A percentile compares a stretch with the other conserved stretches of the same genome.
phyloP scores from a whole-genome alignment of 2,113 vertebrate genomes.

The Cariama cristata region DNA sequence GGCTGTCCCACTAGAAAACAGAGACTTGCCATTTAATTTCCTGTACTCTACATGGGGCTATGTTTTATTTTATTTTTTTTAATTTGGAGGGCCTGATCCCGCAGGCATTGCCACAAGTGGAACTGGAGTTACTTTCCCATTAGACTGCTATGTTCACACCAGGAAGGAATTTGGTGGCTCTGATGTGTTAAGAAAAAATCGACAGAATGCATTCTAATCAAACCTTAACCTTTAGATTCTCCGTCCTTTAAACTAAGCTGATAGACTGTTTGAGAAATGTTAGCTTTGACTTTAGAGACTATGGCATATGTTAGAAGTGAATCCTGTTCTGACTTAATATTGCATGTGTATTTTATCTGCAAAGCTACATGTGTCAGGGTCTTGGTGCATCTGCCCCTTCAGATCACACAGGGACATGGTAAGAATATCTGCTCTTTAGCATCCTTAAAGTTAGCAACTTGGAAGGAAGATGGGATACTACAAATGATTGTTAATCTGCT shows the following conservation, averaged over 20 bases:
- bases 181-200: not conserved
- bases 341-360: constrained; percentile 7
- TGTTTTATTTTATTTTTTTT: not conserved
- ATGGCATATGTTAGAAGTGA: constrained; percentile 2
- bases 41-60: not conserved
- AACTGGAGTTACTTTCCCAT: not conserved
- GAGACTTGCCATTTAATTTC: constrained; percentile 30
- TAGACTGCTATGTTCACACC: not conserved
- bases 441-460: not conserved
- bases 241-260: not conserved
- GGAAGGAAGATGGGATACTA: not conserved
- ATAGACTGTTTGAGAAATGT: not conserved
- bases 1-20: not conserved
- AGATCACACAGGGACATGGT: not conserved
- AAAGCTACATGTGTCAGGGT: not conserved
- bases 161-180: not conserved
- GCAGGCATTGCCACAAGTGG: not conserved
- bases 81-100: constrained; percentile 36
- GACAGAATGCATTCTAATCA: not conserved
- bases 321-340: constrained; percentile 8
- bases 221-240: constrained; percentile 28
- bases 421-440: constrained; percentile 11
- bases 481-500: not conserved
- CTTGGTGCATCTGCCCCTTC: not conserved
- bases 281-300: constrained; percentile 39